Percentiles rank a stretch among this genome's conserved stretches.
phyloP scores from a whole-genome alignment of 2,113 vertebrate genomes.

The Bujurquina vittata region DNA sequence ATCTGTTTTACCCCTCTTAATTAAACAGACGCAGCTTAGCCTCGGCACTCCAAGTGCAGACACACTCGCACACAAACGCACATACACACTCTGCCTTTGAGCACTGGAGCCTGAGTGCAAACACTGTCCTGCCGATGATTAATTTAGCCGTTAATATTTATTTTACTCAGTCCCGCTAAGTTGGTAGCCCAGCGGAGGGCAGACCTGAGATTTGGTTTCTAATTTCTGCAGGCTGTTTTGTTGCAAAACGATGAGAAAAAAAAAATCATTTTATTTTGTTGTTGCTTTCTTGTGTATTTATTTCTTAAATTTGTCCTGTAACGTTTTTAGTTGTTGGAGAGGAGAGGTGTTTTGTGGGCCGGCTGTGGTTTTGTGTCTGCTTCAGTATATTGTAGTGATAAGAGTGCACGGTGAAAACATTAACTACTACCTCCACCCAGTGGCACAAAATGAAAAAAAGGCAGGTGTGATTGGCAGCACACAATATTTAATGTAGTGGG shows the following conservation, averaged over 20 bases:
- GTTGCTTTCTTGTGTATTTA: background rate
- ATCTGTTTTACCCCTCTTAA: slow-evolving; percentile 82
- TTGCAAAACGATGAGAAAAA: slow-evolving; percentile 30
- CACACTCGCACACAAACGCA: slow-evolving; percentile 30
- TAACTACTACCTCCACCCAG: slow-evolving; percentile 83
- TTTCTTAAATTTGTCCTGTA: slow-evolving; percentile 17
- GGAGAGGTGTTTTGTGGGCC: slow-evolving; percentile 28
- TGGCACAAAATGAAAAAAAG: slow-evolving; percentile 74
- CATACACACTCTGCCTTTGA: slow-evolving; percentile 56
- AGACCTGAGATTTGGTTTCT: slow-evolving; percentile 43
- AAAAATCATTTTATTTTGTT: background rate
- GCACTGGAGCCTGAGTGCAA: slow-evolving; percentile 71
- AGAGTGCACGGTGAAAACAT: slow-evolving; percentile 66
- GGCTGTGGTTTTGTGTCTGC: slow-evolving; percentile 56
- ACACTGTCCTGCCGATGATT: slow-evolving; percentile 75
- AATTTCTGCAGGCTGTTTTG: slow-evolving; percentile 42
- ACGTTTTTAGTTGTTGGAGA: slow-evolving; percentile 22
- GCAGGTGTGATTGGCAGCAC: slow-evolving; percentile 78
- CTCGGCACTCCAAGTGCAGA: slow-evolving; percentile 58
- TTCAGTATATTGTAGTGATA: slow-evolving; percentile 49
- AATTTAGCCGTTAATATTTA: slow-evolving; percentile 81
- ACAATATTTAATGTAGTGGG: slow-evolving; percentile 75
- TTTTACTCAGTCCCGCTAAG: slow-evolving; percentile 68
- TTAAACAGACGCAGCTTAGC: slow-evolving; percentile 79
- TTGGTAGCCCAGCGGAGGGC: slow-evolving; percentile 64